phyloP scores from a whole-genome alignment of 2,113 vertebrate genomes.

The Amphiprion ocellaris region DNA sequence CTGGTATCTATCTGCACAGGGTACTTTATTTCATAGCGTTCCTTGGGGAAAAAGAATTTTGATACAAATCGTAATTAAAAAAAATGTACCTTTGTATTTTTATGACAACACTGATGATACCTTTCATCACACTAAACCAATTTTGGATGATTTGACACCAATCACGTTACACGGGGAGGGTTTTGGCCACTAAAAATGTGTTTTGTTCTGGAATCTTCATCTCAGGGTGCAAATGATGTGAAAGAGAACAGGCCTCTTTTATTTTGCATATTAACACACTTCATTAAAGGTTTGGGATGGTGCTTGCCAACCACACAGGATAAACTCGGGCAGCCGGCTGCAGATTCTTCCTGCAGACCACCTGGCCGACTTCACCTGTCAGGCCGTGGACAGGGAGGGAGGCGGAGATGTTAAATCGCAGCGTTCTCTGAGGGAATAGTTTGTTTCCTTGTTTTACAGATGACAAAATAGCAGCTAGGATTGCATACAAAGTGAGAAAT shows the following conservation, averaged over 20 bases:
- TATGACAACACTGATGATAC: conserved; percentile 80
- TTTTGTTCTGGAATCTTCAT: conserved; percentile 83
- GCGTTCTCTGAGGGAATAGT: conserved; percentile 62
- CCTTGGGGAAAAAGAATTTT: conserved; percentile 79
- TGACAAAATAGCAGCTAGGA: conserved; percentile 79
- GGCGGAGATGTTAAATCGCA: conserved; percentile 62
- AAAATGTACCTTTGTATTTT: conserved; percentile 87
- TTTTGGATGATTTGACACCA: conserved; percentile 82
- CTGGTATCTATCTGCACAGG: conserved; percentile 86
- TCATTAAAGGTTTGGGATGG: conserved; percentile 66
- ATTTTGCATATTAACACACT: conserved; percentile 68
- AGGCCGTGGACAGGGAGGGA: conserved; percentile 24
- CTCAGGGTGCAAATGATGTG: conserved; percentile 87
- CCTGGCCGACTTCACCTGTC: conserved; percentile 45
- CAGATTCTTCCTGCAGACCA: conserved; percentile 70
- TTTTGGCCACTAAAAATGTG: conserved; percentile 76
- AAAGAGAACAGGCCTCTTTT: conserved; percentile 79
- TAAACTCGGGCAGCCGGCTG: conserved; percentile 64
- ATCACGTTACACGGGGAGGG: conserved; percentile 59
- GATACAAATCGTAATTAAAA: conserved; percentile 79
- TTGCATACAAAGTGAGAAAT: conserved; percentile 69
- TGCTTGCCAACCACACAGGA: conserved; percentile 59
- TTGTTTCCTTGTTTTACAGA: conserved; percentile 80
- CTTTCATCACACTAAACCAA: conserved; percentile 77
- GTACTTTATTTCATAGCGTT: conserved; percentile 86